Evolutionary conservation across 1,140 invertebrate species (phyloP).

Genomic region (Apis laboriosa): DNA sequence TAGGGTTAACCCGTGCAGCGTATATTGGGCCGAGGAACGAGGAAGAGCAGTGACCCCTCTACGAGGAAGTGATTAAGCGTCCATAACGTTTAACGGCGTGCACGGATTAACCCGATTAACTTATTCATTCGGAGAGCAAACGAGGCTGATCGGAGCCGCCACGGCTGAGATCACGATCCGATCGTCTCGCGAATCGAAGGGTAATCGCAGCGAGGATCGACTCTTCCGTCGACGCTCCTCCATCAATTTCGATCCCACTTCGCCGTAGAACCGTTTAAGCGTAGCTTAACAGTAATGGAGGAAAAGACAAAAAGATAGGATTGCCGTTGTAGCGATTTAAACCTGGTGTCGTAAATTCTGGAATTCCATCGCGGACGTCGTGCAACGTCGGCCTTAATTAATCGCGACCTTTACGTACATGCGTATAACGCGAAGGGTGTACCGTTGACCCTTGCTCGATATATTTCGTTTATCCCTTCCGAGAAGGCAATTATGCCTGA

Average conservation of each 20-base stretch:
- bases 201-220: background rate
- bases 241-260: background rate
- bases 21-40: slow-evolving; percentile 25
- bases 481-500: slow-evolving; percentile 65
- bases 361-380: background rate
- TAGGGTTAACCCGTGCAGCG: slow-evolving; percentile 14
- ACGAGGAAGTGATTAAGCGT: slow-evolving; percentile 63
- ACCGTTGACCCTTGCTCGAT: slow-evolving; percentile 56
- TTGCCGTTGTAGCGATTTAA: background rate
- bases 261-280: background rate
- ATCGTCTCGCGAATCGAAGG: slow-evolving; percentile 24
- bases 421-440: slow-evolving; percentile 4
- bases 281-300: background rate
- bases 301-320: background rate
- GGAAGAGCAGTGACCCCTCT: slow-evolving; percentile 63
- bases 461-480: slow-evolving; percentile 61
- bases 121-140: slow-evolving; percentile 58
- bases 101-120: slow-evolving; percentile 66
- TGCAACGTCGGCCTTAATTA: slow-evolving; percentile 36
- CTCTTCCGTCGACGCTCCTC: background rate
- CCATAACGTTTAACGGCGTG: slow-evolving; percentile 53
- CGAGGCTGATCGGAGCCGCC: slow-evolving; percentile 42
- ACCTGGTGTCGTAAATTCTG: background rate
- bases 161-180: slow-evolving; percentile 22
- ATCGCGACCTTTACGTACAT: slow-evolving; percentile 37